These are phyloP conservation scores for Melipona quadrifasciata DNA, from an alignment of 1,140 invertebrate species.

Conservation along the genomic window DNA sequence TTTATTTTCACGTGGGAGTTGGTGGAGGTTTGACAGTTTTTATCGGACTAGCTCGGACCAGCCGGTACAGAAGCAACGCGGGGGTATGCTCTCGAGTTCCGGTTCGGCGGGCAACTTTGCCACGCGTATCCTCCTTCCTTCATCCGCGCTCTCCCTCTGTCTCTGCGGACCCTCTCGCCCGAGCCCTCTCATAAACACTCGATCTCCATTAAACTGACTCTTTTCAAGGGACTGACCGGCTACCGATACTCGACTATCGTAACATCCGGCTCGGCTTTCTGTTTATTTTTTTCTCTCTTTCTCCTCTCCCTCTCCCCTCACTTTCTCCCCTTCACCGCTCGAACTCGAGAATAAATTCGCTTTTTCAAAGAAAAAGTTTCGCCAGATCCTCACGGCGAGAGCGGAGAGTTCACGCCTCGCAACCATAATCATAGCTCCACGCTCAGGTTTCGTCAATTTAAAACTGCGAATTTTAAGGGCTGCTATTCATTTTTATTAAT, in stretches of 20 bases:
- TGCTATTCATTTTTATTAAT: too few species aligned
- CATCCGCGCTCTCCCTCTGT: constrained; percentile 12
- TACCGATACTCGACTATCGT: constrained; percentile 51
- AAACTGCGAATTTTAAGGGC: not conserved
- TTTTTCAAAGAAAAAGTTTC: not conserved
- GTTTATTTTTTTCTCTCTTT: constrained; percentile 22
- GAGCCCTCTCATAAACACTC: constrained; percentile 53
- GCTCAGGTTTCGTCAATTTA: not conserved
- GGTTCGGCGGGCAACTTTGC: constrained; percentile 51
- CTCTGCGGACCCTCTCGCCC: constrained; percentile 43
- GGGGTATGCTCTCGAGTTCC: constrained; percentile 52
- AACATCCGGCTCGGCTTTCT: constrained; percentile 27
- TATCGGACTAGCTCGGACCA: constrained; percentile 48
- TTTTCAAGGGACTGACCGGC: constrained; percentile 40
- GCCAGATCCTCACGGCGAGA: not conserved
- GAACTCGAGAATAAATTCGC: constrained; percentile 10
- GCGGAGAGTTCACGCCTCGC: not conserved
- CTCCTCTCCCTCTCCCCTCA: not conserved
- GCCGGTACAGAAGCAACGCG: constrained; percentile 36
- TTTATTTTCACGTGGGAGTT: not conserved
- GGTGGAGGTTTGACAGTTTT: constrained; percentile 44
- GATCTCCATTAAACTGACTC: constrained; percentile 67
- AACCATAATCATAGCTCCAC: not conserved
- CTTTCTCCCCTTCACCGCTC: not conserved
- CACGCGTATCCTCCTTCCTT: constrained; percentile 46